A percentile compares a stretch with the other conserved stretches of the same genome.
Evolutionary conservation across 2,797 vertebrate genomes (phyloP).

Genomic region (Anableps anableps): DNA sequence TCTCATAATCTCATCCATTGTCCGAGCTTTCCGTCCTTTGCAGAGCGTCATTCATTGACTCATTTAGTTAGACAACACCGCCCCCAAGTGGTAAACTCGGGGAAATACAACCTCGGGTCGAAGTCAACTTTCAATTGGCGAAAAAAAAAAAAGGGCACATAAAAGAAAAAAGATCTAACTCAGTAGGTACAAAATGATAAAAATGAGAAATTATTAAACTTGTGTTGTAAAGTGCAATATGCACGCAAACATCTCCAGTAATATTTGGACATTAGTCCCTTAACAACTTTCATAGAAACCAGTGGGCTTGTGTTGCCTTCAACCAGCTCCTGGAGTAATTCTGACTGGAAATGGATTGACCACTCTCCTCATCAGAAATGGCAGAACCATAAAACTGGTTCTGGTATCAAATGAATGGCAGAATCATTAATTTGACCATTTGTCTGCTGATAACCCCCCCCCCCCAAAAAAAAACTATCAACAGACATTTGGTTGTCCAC

Average conservation of each 20-base stretch:
- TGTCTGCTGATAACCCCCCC: no score
- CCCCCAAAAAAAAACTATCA: no score
- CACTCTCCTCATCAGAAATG: background rate
- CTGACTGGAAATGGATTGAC: background rate
- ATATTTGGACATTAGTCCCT: background rate
- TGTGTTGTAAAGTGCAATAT: background rate
- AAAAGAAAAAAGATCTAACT: background rate
- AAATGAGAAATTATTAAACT: background rate
- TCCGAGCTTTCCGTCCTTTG: conserved; percentile 7
- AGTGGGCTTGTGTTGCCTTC: background rate
- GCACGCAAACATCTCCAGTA: background rate
- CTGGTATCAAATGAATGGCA: background rate
- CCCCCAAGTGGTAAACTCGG: conserved; percentile 30
- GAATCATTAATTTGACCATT: background rate
- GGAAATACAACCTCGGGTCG: background rate
- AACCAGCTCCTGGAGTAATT: background rate
- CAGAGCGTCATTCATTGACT: background rate
- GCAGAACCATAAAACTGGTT: background rate
- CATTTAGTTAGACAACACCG: conserved; percentile 22
- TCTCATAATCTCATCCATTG: conserved; percentile 1
- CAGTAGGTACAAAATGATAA: background rate
- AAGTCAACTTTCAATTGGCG: background rate
- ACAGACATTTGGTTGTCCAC: background rate
- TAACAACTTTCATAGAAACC: background rate
- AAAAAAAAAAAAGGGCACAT: background rate